Percentiles rank a stretch among this genome's conserved stretches.
These are phyloP conservation scores for Omphaloscelis lunosa DNA, from an alignment of 2,888 invertebrate species.

Conservation along the genomic window DNA sequence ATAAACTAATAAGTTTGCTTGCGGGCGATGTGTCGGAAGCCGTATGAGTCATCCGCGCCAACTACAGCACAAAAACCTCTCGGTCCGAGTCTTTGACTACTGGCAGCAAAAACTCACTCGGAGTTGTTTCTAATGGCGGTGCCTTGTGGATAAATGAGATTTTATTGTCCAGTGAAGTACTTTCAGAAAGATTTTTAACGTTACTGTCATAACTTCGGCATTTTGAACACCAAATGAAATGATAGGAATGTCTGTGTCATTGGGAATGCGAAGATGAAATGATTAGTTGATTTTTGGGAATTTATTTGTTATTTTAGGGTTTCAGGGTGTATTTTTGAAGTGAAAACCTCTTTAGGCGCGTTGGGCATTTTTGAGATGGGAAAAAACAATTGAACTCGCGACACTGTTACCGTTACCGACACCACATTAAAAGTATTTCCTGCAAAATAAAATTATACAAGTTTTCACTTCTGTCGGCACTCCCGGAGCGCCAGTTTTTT, in stretches of 20 bases:
- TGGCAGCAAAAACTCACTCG: constrained; percentile 43
- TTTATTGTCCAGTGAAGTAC: constrained; percentile 28
- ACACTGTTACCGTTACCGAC: no score
- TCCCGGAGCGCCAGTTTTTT: no score
- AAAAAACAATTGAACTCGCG: no score
- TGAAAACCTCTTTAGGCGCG: no score
- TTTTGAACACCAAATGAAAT: not conserved
- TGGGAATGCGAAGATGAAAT: not conserved
- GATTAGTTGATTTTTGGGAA: not conserved
- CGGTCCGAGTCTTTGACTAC: constrained; percentile 23
- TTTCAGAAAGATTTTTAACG: constrained; percentile 3
- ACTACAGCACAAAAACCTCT: constrained; percentile 43
- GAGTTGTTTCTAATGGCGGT: constrained; percentile 39
- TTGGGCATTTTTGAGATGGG: no score
- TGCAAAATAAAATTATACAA: no score
- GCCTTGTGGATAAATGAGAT: constrained; percentile 29
- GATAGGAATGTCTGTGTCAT: not conserved
- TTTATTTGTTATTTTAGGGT: not conserved
- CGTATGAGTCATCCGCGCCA: constrained; percentile 48
- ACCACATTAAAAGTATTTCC: no score
- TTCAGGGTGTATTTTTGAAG: not conserved
- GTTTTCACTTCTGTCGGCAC: no score
- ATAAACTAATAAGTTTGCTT: constrained; percentile 53
- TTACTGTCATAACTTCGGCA: constrained; percentile 2
- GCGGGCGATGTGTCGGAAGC: constrained; percentile 55